A percentile compares a stretch with the other conserved stretches of the same genome.
Evolutionary conservation across 2,888 invertebrate genomes (phyloP).

Genomic region (Bembecia ichneumoniformis): DNA sequence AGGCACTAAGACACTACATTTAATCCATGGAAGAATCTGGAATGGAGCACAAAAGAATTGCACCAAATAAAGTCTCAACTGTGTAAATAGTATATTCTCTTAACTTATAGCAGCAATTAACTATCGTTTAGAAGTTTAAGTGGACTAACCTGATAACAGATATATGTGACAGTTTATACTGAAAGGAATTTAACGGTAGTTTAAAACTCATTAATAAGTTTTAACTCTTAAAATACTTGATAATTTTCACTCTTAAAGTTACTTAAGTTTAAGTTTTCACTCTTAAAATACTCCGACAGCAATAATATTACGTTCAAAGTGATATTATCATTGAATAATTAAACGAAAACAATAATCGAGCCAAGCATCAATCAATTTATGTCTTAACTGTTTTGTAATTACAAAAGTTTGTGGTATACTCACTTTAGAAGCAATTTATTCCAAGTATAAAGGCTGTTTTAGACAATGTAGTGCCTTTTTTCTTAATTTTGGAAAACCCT

Average conservation of each 20-base stretch:
- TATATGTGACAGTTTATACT: neutral
- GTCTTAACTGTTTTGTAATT: constrained; percentile 10
- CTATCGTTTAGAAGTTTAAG: neutral
- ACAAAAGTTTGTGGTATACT: constrained; percentile 10
- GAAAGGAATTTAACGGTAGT: constrained; percentile 1
- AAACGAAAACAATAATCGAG: constrained; percentile 5
- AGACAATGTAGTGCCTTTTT: no score
- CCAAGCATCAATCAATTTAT: constrained; percentile 9
- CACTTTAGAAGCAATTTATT: constrained; percentile 10
- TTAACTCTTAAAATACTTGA: no score
- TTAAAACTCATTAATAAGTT: constrained; percentile 1
- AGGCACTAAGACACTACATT: no score
- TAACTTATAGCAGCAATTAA: neutral
- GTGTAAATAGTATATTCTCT: neutral
- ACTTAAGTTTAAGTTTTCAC: no score
- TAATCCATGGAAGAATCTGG: no score
- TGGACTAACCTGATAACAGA: neutral
- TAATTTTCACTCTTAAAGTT: no score
- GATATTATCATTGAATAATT: no score
- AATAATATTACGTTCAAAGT: no score
- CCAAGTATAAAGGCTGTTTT: neutral
- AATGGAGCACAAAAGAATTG: no score
- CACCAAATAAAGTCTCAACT: no score
- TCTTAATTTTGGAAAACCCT: no score
- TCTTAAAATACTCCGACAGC: no score